Conservation (phyloP, 2,797 vertebrate genomes). For the Corythornis leucogaster region DNA sequence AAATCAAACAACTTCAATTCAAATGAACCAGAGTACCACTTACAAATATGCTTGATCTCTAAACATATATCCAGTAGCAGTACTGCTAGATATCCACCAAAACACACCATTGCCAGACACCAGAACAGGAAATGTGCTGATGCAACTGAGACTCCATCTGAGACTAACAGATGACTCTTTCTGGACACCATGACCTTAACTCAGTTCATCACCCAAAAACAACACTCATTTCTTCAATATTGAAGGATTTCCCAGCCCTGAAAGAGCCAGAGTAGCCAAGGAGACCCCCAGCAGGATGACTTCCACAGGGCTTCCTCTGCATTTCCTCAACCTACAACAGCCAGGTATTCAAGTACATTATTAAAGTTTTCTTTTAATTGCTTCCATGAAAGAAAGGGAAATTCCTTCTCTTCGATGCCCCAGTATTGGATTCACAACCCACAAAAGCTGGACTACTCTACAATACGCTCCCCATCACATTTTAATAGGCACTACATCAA, state of each 20-base stretch:
- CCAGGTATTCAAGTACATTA: neutral
- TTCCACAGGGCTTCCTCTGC: neutral
- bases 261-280: neutral
- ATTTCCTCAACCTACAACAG: neutral
- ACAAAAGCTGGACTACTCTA: neutral
- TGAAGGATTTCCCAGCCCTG: neutral
- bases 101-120: neutral
- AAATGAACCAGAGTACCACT: neutral
- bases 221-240: neutral
- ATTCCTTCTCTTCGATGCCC: neutral
- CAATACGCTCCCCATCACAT: neutral
- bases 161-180: neutral
- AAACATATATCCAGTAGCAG: neutral
- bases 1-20: neutral
- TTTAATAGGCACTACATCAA: neutral
- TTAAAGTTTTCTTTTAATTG: neutral
- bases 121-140: neutral
- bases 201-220: neutral
- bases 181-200: neutral
- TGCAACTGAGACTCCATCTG: fast-evolving
- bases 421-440: neutral
- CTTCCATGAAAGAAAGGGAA: neutral
- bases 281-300: neutral
- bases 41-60: neutral
- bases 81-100: neutral